phyloP scores from a whole-genome alignment of 2,888 invertebrate species.

The Agrilus mali region DNA sequence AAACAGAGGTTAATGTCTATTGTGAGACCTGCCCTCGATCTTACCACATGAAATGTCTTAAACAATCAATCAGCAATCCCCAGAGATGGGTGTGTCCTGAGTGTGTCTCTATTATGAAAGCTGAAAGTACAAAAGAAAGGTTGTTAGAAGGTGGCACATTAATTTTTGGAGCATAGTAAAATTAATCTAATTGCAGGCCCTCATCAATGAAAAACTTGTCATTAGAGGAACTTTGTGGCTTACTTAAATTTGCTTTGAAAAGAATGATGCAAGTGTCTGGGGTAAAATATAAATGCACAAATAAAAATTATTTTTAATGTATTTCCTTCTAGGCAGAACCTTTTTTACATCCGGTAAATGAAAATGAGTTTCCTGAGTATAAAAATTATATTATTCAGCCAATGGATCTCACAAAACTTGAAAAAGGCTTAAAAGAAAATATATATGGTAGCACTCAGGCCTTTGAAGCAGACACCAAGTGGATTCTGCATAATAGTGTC shows the following conservation, averaged over 20 bases:
- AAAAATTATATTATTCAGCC: slow-evolving; percentile 74
- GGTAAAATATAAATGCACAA: slow-evolving; percentile 37
- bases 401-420: slow-evolving; percentile 68
- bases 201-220: slow-evolving; percentile 59
- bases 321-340: slow-evolving; percentile 53
- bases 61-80: slow-evolving; percentile 34
- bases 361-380: slow-evolving; percentile 59
- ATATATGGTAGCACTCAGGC: slow-evolving; percentile 79
- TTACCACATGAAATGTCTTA: slow-evolving; percentile 71
- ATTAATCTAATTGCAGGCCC: slow-evolving; percentile 36
- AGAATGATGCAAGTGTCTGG: slow-evolving; percentile 70
- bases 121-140: slow-evolving; percentile 61
- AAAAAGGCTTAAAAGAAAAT: slow-evolving; percentile 61
- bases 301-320: neutral
- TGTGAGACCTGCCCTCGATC: slow-evolving; percentile 79
- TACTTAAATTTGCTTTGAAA: slow-evolving; percentile 66
- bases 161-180: neutral
- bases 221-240: slow-evolving; percentile 60
- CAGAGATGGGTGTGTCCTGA: slow-evolving; percentile 79
- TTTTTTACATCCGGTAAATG: slow-evolving; percentile 65
- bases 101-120: slow-evolving; percentile 59
- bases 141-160: slow-evolving; percentile 22
- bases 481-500: slow-evolving; percentile 88
- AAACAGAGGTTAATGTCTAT: slow-evolving; percentile 46
- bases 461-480: slow-evolving; percentile 80